Base-by-base conservation (phyloP, 1,140 invertebrate species). In the Orchesella cincta region DNA sequence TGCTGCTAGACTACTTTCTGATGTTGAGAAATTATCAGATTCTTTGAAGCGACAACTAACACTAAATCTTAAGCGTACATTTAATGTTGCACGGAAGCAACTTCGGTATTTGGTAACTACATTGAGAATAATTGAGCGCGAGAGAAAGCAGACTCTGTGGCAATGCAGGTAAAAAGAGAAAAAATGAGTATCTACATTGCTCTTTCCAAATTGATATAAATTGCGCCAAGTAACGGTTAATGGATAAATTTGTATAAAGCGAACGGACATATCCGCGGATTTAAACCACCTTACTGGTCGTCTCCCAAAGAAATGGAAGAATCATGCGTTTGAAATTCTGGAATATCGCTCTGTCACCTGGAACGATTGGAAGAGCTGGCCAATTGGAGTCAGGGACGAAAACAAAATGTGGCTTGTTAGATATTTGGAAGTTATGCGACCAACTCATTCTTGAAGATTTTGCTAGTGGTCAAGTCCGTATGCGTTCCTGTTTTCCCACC, bases 351-450 rank as follows among this genome's bases (percentile, higher is more conserved):
- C 94, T 0, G 95, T 98, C 0, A 89, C 89, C 0, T 91, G 94
- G 79, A 88, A 93, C 78, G n/a, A n/a, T n/a, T 92, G 95, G 54
- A 93, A 95, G 86, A 93, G 92, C 0, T 98, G 95, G 31, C 94
- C 98, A 82, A 90, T 98, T 1, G 97, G 98, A 82, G 95, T 97
- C 83, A 86, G 96, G 74, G 88, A 89, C 16, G 92, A 93, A 79
- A 96, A 98, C 85, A 98, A 98, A 86, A 92, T 97, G 89, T 99
- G 97, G 98, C 87, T 99, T 3, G 96, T 98, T 1, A 87, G 88
- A 26, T 88, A 90, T 83, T 82, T 90, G 36, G 89, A 90, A 83
- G 85, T 84, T 23, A 93, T 92, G 0, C 88, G 96, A 39, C n/a
- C 91, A 93, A 83, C 86, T 97, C 0, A 94, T 98, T 82, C 85